Conservation (phyloP, 2,113 vertebrate genomes). For the Tursiops truncatus region DNA sequence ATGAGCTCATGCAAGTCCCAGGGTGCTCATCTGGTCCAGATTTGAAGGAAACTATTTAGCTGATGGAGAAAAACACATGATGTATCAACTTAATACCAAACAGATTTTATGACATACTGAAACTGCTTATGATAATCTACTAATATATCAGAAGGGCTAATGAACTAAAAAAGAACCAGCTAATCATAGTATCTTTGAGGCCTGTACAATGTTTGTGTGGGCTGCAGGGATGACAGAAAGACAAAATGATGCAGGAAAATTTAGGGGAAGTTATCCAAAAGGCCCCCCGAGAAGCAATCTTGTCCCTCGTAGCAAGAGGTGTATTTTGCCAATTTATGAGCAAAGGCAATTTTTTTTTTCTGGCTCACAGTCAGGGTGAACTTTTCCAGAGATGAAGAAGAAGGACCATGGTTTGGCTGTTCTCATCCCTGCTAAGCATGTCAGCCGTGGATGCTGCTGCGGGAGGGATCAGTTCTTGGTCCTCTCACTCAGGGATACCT, state of each 20-base stretch:
- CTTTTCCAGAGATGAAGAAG: constrained; percentile 63
- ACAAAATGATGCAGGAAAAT: constrained; percentile 49
- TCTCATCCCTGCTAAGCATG: not conserved
- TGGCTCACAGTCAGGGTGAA: constrained; percentile 58
- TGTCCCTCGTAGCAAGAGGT: constrained; percentile 54
- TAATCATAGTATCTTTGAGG: constrained; percentile 69
- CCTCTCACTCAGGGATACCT: not conserved
- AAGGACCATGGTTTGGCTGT: not conserved
- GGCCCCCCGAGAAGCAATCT: constrained; percentile 37
- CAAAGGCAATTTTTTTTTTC: constrained; percentile 34
- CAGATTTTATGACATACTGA: constrained; percentile 84
- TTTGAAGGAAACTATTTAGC: constrained; percentile 84
- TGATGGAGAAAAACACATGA: constrained; percentile 85
- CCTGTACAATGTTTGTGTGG: constrained; percentile 65
- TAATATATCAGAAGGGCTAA: constrained; percentile 79
- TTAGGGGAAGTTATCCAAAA: constrained; percentile 67
- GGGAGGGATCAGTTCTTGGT: not conserved
- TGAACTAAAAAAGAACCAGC: constrained; percentile 79
- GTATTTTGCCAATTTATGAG: constrained; percentile 72
- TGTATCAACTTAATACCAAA: constrained; percentile 87
- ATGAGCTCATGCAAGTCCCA: constrained; percentile 86
- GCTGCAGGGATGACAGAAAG: constrained; percentile 48
- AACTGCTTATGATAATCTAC: constrained; percentile 84
- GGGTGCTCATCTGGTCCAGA: constrained; percentile 85
- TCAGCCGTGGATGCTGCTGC: not conserved